Conservation (phyloP, 2,113 vertebrate genomes). For the Orcinus orca region DNA sequence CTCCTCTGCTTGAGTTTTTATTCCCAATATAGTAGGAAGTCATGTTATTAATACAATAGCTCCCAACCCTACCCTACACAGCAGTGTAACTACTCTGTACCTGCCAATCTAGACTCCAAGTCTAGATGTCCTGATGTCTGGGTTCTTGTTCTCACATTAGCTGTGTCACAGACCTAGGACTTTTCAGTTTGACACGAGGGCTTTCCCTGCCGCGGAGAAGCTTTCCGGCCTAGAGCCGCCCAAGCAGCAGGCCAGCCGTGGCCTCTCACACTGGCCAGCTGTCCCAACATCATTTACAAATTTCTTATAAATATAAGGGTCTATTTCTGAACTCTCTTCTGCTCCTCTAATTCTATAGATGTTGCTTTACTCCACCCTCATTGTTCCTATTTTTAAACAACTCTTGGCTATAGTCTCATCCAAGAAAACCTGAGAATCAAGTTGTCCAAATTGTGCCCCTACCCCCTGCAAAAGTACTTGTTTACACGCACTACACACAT, state of each 20-base stretch:
- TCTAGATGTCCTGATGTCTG: background rate
- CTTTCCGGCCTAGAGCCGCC: background rate
- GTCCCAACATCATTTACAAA: background rate
- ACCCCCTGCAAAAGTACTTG: background rate
- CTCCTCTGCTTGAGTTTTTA: background rate
- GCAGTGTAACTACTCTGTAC: background rate
- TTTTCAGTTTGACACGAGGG: background rate
- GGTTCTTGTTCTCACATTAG: background rate
- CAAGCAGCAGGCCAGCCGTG: background rate
- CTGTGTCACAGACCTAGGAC: background rate
- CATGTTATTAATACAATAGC: background rate
- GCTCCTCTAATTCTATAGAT: background rate
- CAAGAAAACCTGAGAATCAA: conserved; percentile 15
- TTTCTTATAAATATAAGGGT: background rate
- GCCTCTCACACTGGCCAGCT: background rate
- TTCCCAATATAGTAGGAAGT: background rate
- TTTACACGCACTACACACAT: background rate
- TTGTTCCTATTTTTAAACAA: background rate
- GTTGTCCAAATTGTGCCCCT: background rate
- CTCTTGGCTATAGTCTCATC: background rate
- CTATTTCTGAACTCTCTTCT: background rate
- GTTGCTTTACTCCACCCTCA: background rate
- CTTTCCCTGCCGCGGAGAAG: background rate
- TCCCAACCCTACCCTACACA: background rate
- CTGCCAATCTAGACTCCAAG: background rate